Base-by-base conservation (phyloP, 1,140 invertebrate genomes). In the Tetragonula clypearis region DNA sequence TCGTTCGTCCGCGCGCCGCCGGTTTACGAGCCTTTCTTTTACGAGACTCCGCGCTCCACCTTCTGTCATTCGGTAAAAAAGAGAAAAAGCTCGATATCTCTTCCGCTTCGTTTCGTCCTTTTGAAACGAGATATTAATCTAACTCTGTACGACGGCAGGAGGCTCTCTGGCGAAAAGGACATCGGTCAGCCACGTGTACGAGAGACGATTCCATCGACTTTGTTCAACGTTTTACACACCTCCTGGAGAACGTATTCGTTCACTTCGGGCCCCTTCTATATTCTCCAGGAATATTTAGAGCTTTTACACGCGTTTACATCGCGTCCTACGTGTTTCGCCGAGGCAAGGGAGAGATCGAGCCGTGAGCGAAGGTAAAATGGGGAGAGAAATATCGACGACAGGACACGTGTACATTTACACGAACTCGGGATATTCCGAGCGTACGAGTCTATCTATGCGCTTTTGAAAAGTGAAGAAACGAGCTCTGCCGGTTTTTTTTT, bases 141-240 rank as follows among this genome's bases (percentile, higher is more conserved):
- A 88, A 88, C 85, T 90, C 86, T 91, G 75, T 23, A 30, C 90
- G n/a, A 76, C 66, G 60, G 77, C 77, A 79, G 87, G 90, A 91
- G 88, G 88, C 79, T 49, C 65, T 77, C 65, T 77, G 87, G 89
- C 85, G 88, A 90, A 86, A 77, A 73, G 66, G 55, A 58, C 82
- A 88, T 87, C 75, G 75, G 60, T 65, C 74, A 84, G 73, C 56
- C 66, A 65, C 68, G 65, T 68, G 69, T 56, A 2, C 30, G 21
- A 26, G 17, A 19, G 30, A n/a, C n/a, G 79, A 85, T 79, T 53
- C 26, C 60, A 53, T 58, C 86, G 65, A 83, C 49, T 85, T 35
- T 21, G 66, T 26, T 21, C 19, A 9, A 19, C 23, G 30, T 55
- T 82, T 79, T 17, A 77, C 3, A 12, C 21, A 35, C 65, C 30